Percentiles rank a stretch among this genome's conserved stretches.
Conservation (phyloP, 2,888 invertebrate genomes). For the Sphaeridia pumilis region DNA sequence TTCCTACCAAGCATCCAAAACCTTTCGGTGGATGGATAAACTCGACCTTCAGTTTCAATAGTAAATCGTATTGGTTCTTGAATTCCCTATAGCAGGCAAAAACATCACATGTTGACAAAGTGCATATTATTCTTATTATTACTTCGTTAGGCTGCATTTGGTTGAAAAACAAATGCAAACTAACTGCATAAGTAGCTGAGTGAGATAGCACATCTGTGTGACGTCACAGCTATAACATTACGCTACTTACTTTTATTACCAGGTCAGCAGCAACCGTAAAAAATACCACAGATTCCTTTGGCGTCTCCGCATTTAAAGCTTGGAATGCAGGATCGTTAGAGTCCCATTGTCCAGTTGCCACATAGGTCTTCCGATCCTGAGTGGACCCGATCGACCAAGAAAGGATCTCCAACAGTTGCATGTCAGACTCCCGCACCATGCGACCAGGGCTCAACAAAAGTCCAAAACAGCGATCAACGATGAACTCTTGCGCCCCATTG, state of each 20-base stretch:
- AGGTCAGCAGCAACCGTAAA: constrained; percentile 94
- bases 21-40: constrained; percentile 77
- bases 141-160: no score
- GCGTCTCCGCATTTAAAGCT: constrained; percentile 67
- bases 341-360: constrained; percentile 71
- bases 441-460: constrained; percentile 61
- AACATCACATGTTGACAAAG: no score
- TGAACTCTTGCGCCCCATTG: constrained; percentile 47
- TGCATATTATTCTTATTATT: no score
- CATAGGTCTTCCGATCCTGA: constrained; percentile 45
- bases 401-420: constrained; percentile 90
- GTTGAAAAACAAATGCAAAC: no score
- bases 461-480: constrained; percentile 56
- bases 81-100: no score
- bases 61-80: constrained; percentile 85
- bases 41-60: constrained; percentile 83
- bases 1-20: constrained; percentile 86
- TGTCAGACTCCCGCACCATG: constrained; percentile 74
- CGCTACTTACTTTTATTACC: constrained; percentile 58
- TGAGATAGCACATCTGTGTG: no score
- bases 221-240: no score
- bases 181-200: no score
- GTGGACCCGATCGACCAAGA: constrained; percentile 33
- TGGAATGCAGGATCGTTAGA: constrained; percentile 73
- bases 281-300: constrained; percentile 61